Evolutionary conservation across 2,888 invertebrate genomes (phyloP).

Genomic region (Epicampocera succincta): DNA sequence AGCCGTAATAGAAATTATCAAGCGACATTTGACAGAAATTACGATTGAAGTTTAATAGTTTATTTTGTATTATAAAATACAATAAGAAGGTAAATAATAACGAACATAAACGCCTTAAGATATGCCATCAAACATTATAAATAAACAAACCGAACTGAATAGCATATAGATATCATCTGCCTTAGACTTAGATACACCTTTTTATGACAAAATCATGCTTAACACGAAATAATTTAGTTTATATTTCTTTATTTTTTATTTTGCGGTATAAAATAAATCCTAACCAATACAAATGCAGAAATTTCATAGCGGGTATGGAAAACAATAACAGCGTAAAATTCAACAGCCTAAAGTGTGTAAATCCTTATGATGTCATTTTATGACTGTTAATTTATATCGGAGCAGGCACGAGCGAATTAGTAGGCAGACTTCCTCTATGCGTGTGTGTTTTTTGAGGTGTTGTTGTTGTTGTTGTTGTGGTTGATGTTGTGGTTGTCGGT

Average conservation of each 20-base stretch:
- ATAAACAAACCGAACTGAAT: slow-evolving; percentile 1
- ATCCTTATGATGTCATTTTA: slow-evolving; percentile 55
- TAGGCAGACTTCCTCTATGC: background rate
- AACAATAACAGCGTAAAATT: slow-evolving; percentile 20
- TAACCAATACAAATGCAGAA: slow-evolving; percentile 9
- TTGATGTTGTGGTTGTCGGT: too few relatives aligned
- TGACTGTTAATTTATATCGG: slow-evolving; percentile 1
- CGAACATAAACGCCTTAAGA: slow-evolving; percentile 1
- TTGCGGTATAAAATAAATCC: background rate
- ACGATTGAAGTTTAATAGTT: slow-evolving; percentile 10
- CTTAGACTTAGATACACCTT: slow-evolving; percentile 17
- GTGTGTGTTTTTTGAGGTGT: slow-evolving; percentile 7
- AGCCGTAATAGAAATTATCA: slow-evolving; percentile 2
- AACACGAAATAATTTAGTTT: slow-evolving; percentile 3
- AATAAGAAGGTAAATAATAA: slow-evolving; percentile 19
- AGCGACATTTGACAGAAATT: slow-evolving; percentile 22
- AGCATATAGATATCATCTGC: background rate
- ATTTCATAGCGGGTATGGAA: slow-evolving; percentile 29
- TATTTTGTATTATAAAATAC: too few relatives aligned
- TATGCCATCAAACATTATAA: slow-evolving; percentile 21
- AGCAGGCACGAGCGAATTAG: background rate
- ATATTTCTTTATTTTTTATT: background rate
- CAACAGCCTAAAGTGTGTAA: slow-evolving; percentile 27
- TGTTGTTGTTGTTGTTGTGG: too few relatives aligned
- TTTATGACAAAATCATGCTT: slow-evolving; percentile 25